A percentile compares a stretch with the other conserved stretches of the same genome.
Conservation (phyloP, 2,113 vertebrate genomes). For the Ardeotis arabs region DNA sequence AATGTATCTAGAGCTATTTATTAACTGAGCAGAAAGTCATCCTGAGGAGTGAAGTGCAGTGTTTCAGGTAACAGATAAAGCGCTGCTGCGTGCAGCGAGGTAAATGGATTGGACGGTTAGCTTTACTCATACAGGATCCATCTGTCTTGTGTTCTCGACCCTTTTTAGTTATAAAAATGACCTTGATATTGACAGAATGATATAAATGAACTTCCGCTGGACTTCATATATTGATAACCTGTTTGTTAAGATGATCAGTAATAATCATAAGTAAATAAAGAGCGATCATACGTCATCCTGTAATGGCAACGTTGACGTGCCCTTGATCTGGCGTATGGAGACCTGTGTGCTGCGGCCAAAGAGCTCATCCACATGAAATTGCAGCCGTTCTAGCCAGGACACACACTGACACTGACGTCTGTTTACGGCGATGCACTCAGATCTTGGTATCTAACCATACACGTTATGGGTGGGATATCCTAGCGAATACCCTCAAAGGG, state of each 20-base stretch:
- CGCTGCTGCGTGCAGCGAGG: not conserved
- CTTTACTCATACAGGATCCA: conserved; percentile 63
- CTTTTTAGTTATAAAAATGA: conserved; percentile 82
- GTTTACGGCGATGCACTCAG: not conserved
- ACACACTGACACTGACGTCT: not conserved
- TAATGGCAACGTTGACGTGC: conserved; percentile 38
- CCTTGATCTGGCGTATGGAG: conserved; percentile 44
- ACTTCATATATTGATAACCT: conserved; percentile 83
- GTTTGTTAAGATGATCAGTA: conserved; percentile 84
- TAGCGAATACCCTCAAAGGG: not conserved
- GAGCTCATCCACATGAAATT: not conserved
- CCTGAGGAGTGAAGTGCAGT: conserved; percentile 16
- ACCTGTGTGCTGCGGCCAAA: not conserved
- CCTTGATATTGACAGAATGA: conserved; percentile 83
- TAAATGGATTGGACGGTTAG: conserved; percentile 56
- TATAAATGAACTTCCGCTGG: conserved; percentile 78
- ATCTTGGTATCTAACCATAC: not conserved
- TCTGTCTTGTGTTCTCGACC: conserved; percentile 62
- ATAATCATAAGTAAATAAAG: conserved; percentile 87
- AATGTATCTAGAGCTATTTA: not conserved
- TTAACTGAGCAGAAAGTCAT: conserved; percentile 21
- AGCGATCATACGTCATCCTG: conserved; percentile 65
- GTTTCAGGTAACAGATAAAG: conserved; percentile 32
- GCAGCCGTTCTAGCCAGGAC: not conserved
- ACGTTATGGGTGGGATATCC: not conserved